Base-by-base conservation (phyloP, 2,797 vertebrate genomes). In the Prunella strophiata region DNA sequence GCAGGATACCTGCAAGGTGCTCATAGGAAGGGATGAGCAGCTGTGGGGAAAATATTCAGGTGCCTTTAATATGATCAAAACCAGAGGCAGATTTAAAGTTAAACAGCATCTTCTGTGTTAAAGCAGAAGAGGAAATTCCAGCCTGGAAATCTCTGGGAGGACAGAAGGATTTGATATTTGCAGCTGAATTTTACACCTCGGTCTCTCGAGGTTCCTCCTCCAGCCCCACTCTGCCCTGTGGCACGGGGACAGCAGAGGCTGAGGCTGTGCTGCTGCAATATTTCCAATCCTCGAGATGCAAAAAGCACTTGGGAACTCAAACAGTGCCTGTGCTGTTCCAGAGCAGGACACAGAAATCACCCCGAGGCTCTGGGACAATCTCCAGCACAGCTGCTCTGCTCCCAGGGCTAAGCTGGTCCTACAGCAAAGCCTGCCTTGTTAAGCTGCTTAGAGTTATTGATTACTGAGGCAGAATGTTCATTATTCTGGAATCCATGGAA, bases 401-500 rank as follows among this genome's bases (percentile, higher is more conserved):
- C 16, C 82, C 65, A 13, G 57, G 17, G 82, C 57, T 72, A 6
- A 89, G 66, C 89, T 62, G 43, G 32, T 91, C 88, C 90, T 62
- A 43, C 38, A 58, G 75, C 80, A 91, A 72, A 47, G 68, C n/a
- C 26, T 30, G 70, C 80, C 80, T 91, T 38, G 26, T n/a, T 89
- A 88, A 92, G 62, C 51, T 83, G 77, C 85, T 96, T 54, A 48
- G 25, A 68, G 30, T 55, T 89, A 94, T 71, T 84, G 94, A 92
- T 93, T 92, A 38, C 77, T 50, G 55, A 88, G 74, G 13, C 77
- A 94, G 72, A 77, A 89, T 79, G 91, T 78, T 95, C 91, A 91
- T 96, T 93, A 73, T 29, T 66, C 52, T 13, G 16, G 55, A 63
- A 94, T 21, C 90, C 76, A 62, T 71, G 70, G 50, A 89, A 94